Base-by-base conservation (phyloP, 2,113 vertebrate genomes). In the Entosphenus tridentatus region DNA sequence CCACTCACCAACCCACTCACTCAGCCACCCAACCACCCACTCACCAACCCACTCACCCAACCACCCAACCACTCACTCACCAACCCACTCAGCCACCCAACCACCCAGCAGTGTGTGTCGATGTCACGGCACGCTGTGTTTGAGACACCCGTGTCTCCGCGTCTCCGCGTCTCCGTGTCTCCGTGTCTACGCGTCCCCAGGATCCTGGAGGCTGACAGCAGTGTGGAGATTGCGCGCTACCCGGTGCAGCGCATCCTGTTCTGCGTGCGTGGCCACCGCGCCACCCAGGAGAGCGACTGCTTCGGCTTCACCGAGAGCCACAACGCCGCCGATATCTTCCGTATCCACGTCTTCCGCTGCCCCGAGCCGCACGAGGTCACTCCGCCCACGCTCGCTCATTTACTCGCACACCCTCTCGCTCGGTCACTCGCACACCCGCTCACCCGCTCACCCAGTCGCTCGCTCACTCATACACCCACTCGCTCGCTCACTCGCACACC, bases 241-340 rank as follows among this genome's bases (percentile, higher is more conserved):
- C 93, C 93, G 12, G 95, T 98, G 77, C 93, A 98, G 76, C 96
- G 96, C 81, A 98, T 98, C 73, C 84, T 98, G 70, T 98, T 98
- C 78, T 98, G 93, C 73, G 92, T 96, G 68, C 79, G 93, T 72
- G 93, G 93, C 54, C 93, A 98, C 11, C 89, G 96, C 56, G 86
- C 88, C 54, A 95, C 91, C 62, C 80, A 83, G 3, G 93, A 96
- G 80, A 92, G 88, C 1, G 93, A 98, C 81, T 98, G 93, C 79
- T 96, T 98, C 73, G 92, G 91, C 74, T 98, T 98, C 78, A 98
- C 93, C 8, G 93, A 97, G 80, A 97, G 90, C 82, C 93, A 98
- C 81, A 87, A 87, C 81, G 95, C 95, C 56, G 81, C 92, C 1
- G 93, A 96, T 75, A 90, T 98, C 81, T 98, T 98, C 84, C 85